Percentiles rank a stretch among this genome's conserved stretches.
Conservation (phyloP, 2,797 vertebrate species). For the Bradypus variegatus region DNA sequence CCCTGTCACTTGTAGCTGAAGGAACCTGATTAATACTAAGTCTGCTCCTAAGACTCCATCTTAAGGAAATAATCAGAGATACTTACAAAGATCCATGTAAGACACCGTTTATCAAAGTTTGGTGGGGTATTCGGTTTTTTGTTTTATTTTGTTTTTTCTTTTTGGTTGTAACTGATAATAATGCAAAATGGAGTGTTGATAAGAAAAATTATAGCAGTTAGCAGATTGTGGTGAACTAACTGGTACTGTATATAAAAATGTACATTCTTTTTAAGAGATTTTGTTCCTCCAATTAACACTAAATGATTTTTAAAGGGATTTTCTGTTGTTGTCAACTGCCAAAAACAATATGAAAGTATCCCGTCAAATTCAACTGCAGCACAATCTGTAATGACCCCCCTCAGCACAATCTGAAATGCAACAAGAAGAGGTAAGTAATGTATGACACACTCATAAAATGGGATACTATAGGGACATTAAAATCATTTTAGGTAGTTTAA, state of each 20-base stretch:
- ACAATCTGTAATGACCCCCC: not conserved
- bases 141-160: not conserved
- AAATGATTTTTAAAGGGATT: not conserved
- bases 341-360: not conserved
- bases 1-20: not conserved
- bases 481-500: slow-evolving; percentile 5
- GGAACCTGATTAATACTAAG: not conserved
- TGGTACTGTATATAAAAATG: not conserved
- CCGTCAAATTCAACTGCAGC: not conserved
- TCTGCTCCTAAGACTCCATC: not conserved
- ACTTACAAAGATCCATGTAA: not conserved
- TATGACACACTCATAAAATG: not conserved
- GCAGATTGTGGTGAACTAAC: not conserved
- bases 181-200: not conserved
- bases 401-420: no score
- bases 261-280: not conserved
- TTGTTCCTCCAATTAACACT: not conserved
- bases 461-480: not conserved
- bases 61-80: not conserved
- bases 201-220: not conserved
- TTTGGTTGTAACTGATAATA: not conserved
- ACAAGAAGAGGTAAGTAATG: not conserved
- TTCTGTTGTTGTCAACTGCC: not conserved
- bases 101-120: not conserved
- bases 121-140: not conserved